These are phyloP conservation scores for Danaus plexippus DNA, from an alignment of 1,140 invertebrate genomes.

Conservation along the genomic window DNA sequence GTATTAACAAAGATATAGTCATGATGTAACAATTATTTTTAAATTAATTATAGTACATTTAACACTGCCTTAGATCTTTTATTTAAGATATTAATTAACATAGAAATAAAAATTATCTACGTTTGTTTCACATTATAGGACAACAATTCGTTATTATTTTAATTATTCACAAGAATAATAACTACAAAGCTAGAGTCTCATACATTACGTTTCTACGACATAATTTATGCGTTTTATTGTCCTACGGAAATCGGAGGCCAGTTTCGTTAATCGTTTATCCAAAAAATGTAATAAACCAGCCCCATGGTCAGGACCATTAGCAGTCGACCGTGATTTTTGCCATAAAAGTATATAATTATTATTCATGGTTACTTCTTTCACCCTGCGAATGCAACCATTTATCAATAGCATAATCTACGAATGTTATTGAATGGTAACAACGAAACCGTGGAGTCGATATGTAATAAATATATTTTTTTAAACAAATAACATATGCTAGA, in stretches of 20 bases:
- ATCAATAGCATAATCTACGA: slow-evolving; percentile 63
- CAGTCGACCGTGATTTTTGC: slow-evolving; percentile 51
- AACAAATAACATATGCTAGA: slow-evolving; percentile 37
- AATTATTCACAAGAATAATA: no score
- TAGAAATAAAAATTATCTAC: no score
- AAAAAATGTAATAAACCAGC: slow-evolving; percentile 63
- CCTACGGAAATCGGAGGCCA: slow-evolving; percentile 59
- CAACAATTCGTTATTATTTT: no score
- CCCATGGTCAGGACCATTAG: slow-evolving; percentile 60
- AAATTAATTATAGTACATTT: no score
- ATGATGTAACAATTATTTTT: no score
- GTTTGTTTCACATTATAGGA: no score
- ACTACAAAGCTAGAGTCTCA: no score
- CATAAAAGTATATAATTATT: slow-evolving; percentile 57
- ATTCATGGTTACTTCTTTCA: slow-evolving; percentile 55
- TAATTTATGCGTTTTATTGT: slow-evolving; percentile 62
- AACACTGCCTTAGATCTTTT: no score
- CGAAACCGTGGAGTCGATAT: slow-evolving; percentile 33
- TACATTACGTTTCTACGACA: slow-evolving; percentile 45
- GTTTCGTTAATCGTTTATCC: slow-evolving; percentile 54
- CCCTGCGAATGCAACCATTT: slow-evolving; percentile 49
- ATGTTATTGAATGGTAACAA: slow-evolving; percentile 49
- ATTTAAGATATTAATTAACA: no score
- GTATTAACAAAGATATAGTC: no score
- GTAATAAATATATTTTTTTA: slow-evolving; percentile 8